Base-by-base conservation (phyloP, 92 coral and sea anemone genomes). In the Isaurus tuberculatus region DNA sequence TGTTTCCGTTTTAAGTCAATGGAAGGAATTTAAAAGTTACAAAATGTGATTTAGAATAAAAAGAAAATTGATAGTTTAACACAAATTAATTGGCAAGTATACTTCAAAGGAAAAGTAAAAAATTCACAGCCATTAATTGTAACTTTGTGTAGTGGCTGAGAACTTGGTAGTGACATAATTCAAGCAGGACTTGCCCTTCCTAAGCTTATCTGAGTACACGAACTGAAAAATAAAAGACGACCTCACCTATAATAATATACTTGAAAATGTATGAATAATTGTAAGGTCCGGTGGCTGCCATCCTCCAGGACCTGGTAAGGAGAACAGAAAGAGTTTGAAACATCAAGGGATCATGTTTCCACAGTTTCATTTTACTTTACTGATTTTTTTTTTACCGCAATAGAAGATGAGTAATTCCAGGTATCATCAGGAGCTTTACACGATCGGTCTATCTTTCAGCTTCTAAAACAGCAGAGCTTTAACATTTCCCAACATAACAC, bases 251-350 rank as follows among this genome's bases (percentile, higher is more conserved):
- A 5, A 97, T 97, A 86, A 97, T 97, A 90, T 97, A 97, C 83
- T 97, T 97, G 95, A 97, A 97, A 57, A 97, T 97, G 73, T 97
- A 97, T 44, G 99, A 97, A 86, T 97, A 97, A 87, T 97, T 97
- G 85, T 97, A 97, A 34, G 99, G 99, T 79, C 99, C 99, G 75
- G 99, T 97, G 17, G 99, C 99, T 65, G 99, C 98, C 99, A 97
- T 97, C 73, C 79, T 87, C 70, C 88, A 83, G 90, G 89, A 80
- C 83, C 89, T 84, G 43, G 72, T 55, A 60, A 46, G 49, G 26
- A 69, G 49, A 68, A 36, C 66, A 61, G 16, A 15, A 71, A 55
- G 16, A 4, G 48, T 9, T 15, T 36, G 28, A 15, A 29, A 70
- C 33, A 53, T 37, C 25, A 17, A 33, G 20, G 31, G 42, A 23